Base-by-base conservation (phyloP, 2,113 vertebrate species). In the Pedetes capensis region DNA sequence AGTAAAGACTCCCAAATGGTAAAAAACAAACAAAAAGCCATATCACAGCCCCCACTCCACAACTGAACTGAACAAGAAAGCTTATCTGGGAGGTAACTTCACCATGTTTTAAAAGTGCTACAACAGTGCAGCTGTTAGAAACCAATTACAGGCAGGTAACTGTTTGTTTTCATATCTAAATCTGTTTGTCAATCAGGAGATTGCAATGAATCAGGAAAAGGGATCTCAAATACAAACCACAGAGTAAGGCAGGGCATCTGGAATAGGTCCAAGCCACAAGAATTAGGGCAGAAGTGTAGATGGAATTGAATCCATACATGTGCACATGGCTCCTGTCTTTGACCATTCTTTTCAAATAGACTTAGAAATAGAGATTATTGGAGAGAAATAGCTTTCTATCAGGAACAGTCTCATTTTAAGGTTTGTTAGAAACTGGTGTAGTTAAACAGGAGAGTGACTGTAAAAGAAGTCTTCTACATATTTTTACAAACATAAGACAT, bases 221-320 rank as follows among this genome's bases (percentile, higher is more conserved):
- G 98, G 98, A 99, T 99, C 98, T 98, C 98, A 97, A 90, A 98
- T 98, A 98, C 98, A 99, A 98, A 98, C 98, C 99, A 98, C 98
- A 98, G 98, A 98, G 95, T 97, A 88, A 98, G 98, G 97, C 96
- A 95, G 92, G 97, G 97, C 89, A 97, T 97, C 98, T 99, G 99
- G 99, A 99, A 97, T 93, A 95, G 80, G 89, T 99, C 99, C 99
- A 99, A 99, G 97, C 99, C 99, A 99, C 99, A 99, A 98, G 98
- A 98, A 98, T 98, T 97, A 98, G 98, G 98, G 97, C 98, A 98
- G 97, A 87, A 98, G 92, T 97, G 97, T 84, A 97, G 97, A 97
- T 91, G 97, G 97, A 98, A 97, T 96, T 97, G 96, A 98, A 96
- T 96, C 95, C 95, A 83, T 96, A 94, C 97, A 96, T 96, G 95